Evolutionary conservation across 1,140 invertebrate species (phyloP).

Genomic region (Myzus persicae): DNA sequence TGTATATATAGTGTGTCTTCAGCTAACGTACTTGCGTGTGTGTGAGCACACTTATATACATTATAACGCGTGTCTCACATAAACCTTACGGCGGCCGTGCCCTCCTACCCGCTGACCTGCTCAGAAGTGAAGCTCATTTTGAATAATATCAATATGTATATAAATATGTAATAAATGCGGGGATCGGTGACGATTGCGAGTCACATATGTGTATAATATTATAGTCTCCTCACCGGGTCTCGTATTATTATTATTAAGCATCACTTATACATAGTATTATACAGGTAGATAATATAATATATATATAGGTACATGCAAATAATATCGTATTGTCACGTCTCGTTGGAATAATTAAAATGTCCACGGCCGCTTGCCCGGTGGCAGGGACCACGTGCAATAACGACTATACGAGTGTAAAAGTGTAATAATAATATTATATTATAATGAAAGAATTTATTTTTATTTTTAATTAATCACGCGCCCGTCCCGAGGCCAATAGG

Average conservation of each 20-base stretch:
- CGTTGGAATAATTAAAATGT: slow-evolving; percentile 15
- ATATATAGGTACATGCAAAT: neutral
- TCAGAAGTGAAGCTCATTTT: neutral
- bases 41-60: neutral
- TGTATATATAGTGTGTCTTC: neutral
- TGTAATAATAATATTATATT: neutral
- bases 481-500: neutral
- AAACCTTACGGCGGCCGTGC: neutral
- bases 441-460: neutral
- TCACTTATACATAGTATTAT: neutral
- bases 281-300: neutral
- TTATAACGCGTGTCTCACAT: neutral
- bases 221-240: neutral
- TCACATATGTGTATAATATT: neutral
- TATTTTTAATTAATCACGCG: slow-evolving; percentile 22
- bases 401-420: neutral
- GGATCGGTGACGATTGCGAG: neutral
- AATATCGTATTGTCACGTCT: neutral
- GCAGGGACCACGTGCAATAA: neutral
- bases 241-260: neutral
- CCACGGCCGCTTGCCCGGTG: neutral
- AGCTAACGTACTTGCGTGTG: neutral
- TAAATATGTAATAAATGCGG: neutral
- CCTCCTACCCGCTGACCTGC: neutral
- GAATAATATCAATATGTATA: neutral